A percentile compares a stretch with the other conserved stretches of the same genome.
Conservation (phyloP, 2,797 vertebrate genomes). For the Brachymystax lenok region DNA sequence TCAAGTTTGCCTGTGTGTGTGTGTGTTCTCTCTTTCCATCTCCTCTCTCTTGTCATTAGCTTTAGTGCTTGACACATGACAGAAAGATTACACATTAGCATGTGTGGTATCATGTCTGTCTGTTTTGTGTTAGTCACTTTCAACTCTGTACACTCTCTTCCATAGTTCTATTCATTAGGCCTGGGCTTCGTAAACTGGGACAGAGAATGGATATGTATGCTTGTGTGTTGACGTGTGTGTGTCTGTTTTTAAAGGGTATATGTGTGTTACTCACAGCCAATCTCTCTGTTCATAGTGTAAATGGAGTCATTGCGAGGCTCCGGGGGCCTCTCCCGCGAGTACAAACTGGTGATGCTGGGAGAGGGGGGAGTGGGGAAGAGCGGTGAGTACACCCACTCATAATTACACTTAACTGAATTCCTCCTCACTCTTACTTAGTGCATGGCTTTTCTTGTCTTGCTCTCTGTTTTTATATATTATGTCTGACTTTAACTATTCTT, state of each 20-base stretch:
- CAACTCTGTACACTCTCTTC: neutral
- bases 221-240: neutral
- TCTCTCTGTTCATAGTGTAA: slow-evolving; percentile 20
- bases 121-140: neutral
- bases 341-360: slow-evolving; percentile 86
- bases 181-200: neutral
- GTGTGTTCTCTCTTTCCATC: neutral
- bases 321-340: slow-evolving; percentile 73
- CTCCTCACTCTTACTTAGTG: neutral
- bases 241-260: neutral
- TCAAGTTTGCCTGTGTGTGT: neutral
- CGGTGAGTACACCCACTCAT: slow-evolving; percentile 66
- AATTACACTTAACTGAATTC: neutral
- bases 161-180: neutral
- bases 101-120: neutral
- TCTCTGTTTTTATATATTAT: neutral
- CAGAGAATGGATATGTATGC: neutral
- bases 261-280: slow-evolving; percentile 1
- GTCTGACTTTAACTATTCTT: neutral
- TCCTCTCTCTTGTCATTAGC: neutral
- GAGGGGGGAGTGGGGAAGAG: slow-evolving; percentile 85
- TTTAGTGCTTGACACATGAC: neutral
- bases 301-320: slow-evolving; percentile 55
- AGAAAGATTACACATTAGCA: neutral
- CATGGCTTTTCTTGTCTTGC: neutral